Percentiles rank a stretch among this genome's conserved stretches.
These are phyloP conservation scores for Epizoanthus scotinus DNA, from an alignment of 92 coral and sea anemone genomes.

Conservation along the genomic window DNA sequence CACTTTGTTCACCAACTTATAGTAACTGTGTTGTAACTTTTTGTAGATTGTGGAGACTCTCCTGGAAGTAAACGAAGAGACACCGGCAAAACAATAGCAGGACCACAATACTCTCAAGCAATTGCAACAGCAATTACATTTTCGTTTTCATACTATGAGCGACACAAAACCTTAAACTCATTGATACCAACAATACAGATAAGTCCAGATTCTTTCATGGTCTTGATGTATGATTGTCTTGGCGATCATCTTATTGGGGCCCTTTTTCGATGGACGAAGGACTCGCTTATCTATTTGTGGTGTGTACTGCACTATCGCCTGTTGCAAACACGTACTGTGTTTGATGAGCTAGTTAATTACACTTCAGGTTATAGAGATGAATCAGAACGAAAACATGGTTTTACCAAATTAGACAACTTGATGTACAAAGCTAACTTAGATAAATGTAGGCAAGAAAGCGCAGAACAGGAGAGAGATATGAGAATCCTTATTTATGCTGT, in stretches of 20 bases:
- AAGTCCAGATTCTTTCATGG: slow-evolving; percentile 17
- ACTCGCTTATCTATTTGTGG: slow-evolving; percentile 27
- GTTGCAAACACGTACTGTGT: slow-evolving; percentile 1
- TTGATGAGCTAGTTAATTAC: neutral
- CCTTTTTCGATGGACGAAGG: slow-evolving; percentile 20
- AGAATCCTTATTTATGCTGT: slow-evolving; percentile 14
- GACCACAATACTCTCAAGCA: slow-evolving; percentile 22
- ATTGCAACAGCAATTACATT: slow-evolving; percentile 23
- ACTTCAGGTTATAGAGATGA: slow-evolving; percentile 12
- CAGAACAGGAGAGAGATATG: slow-evolving; percentile 10
- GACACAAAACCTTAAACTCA: neutral
- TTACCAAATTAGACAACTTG: slow-evolving; percentile 1
- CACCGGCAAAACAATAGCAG: slow-evolving; percentile 16
- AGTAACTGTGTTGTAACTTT: slow-evolving; percentile 9
- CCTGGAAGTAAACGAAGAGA: neutral
- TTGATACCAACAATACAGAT: slow-evolving; percentile 21
- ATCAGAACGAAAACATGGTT: slow-evolving; percentile 22
- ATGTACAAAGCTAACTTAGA: slow-evolving; percentile 19
- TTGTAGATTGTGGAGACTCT: neutral
- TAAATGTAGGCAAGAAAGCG: neutral
- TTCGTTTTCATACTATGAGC: slow-evolving; percentile 13
- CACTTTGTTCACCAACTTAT: too few relatives aligned
- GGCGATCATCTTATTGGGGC: slow-evolving; percentile 12
- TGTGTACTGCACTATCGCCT: slow-evolving; percentile 30
- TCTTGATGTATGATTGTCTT: slow-evolving; percentile 20